Conservation (phyloP, 1,140 invertebrate species). For the Antheraea pernyi region DNA sequence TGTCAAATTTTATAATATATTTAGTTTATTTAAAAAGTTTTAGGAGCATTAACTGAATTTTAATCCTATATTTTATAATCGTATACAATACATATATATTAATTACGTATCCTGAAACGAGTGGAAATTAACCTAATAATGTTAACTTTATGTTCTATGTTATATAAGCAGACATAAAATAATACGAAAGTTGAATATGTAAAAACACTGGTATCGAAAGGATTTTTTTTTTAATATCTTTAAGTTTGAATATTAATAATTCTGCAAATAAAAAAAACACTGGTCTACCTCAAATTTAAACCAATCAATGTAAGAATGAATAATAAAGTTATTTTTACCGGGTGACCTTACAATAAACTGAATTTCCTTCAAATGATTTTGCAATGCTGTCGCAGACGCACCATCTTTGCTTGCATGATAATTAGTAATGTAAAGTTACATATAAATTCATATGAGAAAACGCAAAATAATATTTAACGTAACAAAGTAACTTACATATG, state of each 20-base stretch:
- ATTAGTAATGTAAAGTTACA: conserved; percentile 29
- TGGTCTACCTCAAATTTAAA: conserved; percentile 2
- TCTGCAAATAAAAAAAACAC: neutral
- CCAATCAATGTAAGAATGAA: neutral
- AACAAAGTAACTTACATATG: conserved; percentile 6
- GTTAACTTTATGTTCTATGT: too few species aligned
- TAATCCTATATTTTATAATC: too few species aligned
- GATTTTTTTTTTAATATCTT: too few species aligned
- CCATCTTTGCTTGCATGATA: conserved; percentile 31
- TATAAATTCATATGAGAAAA: conserved; percentile 2
- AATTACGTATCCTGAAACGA: too few species aligned
- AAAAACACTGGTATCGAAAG: neutral
- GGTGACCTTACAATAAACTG: conserved; percentile 19
- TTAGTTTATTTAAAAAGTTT: too few species aligned
- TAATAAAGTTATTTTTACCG: neutral
- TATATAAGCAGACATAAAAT: neutral
- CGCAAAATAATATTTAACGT: conserved; percentile 3
- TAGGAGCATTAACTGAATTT: too few species aligned
- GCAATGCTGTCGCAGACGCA: conserved; percentile 19
- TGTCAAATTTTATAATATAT: too few species aligned
- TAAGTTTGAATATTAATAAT: neutral
- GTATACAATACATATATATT: too few species aligned
- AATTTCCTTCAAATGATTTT: conserved; percentile 25
- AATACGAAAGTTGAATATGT: neutral
- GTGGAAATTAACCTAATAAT: too few species aligned